These are phyloP conservation scores for Micromesistius poutassou DNA, from an alignment of 2,797 vertebrate genomes.

Conservation along the genomic window DNA sequence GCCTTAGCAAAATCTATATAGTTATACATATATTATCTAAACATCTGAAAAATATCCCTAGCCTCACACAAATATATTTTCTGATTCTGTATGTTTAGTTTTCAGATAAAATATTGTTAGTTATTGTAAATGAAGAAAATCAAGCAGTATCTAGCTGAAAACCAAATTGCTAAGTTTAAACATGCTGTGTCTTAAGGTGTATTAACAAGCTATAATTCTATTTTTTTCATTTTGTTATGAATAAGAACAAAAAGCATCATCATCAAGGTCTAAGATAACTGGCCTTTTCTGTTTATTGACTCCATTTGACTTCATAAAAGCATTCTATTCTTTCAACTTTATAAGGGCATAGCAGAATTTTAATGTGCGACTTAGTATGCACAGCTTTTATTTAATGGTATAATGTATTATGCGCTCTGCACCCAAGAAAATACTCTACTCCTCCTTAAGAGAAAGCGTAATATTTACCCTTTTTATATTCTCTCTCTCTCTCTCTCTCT, in stretches of 20 bases:
- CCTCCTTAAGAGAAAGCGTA: conserved; percentile 66
- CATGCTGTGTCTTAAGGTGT: background rate
- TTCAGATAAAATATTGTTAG: background rate
- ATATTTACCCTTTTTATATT: conserved; percentile 39
- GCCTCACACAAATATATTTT: background rate
- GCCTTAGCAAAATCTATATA: background rate
- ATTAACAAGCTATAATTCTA: background rate
- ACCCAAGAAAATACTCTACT: conserved; percentile 69
- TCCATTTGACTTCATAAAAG: background rate
- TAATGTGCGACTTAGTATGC: conserved; percentile 25
- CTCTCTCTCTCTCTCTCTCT: conserved; percentile 52
- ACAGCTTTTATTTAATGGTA: conserved; percentile 7
- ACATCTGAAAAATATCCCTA: background rate
- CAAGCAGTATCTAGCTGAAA: background rate
- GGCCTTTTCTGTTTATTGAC: conserved; percentile 21
- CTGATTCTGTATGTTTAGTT: background rate
- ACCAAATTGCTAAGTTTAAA: background rate
- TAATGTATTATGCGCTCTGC: conserved; percentile 26
- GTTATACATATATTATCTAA: background rate
- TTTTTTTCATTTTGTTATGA: background rate
- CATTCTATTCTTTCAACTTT: background rate
- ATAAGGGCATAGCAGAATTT: conserved; percentile 24
- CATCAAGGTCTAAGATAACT: conserved; percentile 18
- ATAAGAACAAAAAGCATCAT: background rate
- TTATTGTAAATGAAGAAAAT: background rate